A percentile compares a stretch with the other conserved stretches of the same genome.
Evolutionary conservation across 2,797 vertebrate species (phyloP).

Genomic region (Artibeus lituratus): DNA sequence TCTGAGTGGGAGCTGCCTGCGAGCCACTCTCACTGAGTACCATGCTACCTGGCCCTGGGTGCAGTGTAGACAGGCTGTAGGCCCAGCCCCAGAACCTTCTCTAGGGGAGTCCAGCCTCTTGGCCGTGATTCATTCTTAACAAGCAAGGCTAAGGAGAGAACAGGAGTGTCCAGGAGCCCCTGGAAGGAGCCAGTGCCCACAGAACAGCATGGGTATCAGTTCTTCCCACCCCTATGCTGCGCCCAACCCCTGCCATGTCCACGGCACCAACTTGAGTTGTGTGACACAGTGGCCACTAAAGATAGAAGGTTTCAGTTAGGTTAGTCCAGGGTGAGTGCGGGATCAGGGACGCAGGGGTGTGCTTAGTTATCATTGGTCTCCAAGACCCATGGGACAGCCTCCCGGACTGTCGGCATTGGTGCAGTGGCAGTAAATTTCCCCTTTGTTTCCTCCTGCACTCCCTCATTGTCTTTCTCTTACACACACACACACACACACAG

Average conservation of each 20-base stretch:
- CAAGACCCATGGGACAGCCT: slow-evolving; percentile 18
- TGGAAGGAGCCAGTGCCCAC: neutral
- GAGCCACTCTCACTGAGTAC: neutral
- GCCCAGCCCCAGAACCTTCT: neutral
- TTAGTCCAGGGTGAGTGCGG: neutral
- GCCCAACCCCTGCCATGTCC: neutral
- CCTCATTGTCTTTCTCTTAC: neutral
- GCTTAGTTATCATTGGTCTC: neutral
- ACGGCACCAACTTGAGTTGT: neutral
- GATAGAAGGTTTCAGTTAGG: neutral
- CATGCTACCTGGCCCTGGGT: neutral
- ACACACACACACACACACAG: neutral
- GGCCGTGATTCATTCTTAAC: neutral
- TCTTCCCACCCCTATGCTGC: neutral
- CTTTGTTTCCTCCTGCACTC: neutral
- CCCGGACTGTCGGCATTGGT: neutral
- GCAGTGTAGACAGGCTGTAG: neutral
- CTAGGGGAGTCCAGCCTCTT: slow-evolving; percentile 4
- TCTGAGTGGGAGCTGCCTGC: slow-evolving; percentile 7
- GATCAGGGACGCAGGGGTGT: neutral
- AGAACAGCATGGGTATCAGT: neutral
- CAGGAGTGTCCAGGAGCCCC: neutral
- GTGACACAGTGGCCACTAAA: neutral
- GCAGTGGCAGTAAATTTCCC: neutral
- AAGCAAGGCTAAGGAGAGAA: neutral